Evolutionary conservation across 2,797 vertebrate species (phyloP), one percentile per base, ranked within the genome.

Genomic region (Tolypeutes matacus): DNA sequence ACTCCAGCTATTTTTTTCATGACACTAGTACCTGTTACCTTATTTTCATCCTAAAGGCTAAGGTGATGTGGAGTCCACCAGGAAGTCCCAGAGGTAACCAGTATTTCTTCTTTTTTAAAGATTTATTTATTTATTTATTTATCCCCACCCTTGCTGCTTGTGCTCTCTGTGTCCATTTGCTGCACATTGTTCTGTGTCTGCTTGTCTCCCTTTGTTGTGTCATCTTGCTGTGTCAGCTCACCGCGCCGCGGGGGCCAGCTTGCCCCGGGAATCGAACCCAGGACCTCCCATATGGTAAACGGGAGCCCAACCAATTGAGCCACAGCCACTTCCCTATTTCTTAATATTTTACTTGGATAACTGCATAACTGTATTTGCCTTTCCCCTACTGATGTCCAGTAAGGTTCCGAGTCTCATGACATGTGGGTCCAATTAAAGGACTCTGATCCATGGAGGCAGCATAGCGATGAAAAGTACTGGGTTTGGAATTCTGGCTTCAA

Each of bases 21-120:
- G 17, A 77, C 21, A 69, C 25, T 72, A 49, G 36, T 2, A 91
- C 23, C 17, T 81, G 25, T 15, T 90, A 53, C 17, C 34, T 93
- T 93, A 86, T 93, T 95, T 96, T 84, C 80, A 82, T 72, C 27
- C n/a, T 56, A 72, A 93, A 75, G 58, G 31, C 17, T 42, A 77
- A 81, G 17, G 13, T 81, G 46, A 7, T 73, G 53, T 27, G 12
- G 78, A 94, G 70, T 49, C 53, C 53, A 70, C 39, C 31, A 92
- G 36, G 70, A 85, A 81, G 53, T 31, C 13, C 82, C 36, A 67
- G 29, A 42, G 76, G 60, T 95, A 67, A 84, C 31, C 2, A 27
- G n/a, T 36, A n/a, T 31, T 89, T 18, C 31, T 85, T 81, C n/a
- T n/a, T n/a, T n/a, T n/a, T n/a, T n/a, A n/a, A n/a, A n/a, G n/a